Evolutionary conservation across 2,113 vertebrate species (phyloP).

Genomic region (Thamnophis sirtalis): DNA sequence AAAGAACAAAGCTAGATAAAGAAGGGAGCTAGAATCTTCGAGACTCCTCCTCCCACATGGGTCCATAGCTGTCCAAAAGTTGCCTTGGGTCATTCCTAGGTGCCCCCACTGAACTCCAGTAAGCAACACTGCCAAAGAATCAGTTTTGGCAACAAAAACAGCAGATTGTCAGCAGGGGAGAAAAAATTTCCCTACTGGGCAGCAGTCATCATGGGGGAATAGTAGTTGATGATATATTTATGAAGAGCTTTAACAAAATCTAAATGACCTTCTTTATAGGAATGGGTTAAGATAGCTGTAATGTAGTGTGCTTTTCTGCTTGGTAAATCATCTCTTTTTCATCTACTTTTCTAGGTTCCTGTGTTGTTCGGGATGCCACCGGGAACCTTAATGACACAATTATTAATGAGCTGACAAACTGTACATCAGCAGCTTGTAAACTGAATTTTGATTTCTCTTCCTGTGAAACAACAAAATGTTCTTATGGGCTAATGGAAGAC

Average conservation of each 20-base stretch:
- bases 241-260: not conserved
- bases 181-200: not conserved
- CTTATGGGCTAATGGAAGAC: slow-evolving; percentile 82
- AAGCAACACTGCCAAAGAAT: not conserved
- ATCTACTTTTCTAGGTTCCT: slow-evolving; percentile 75
- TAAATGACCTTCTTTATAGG: not conserved
- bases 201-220: not conserved
- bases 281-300: not conserved
- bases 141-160: not conserved
- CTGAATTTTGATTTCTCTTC: slow-evolving; percentile 86
- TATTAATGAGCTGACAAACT: slow-evolving; percentile 72
- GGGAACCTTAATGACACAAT: slow-evolving; percentile 78
- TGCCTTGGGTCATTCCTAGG: not conserved
- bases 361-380: slow-evolving; percentile 90
- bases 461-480: slow-evolving; percentile 73
- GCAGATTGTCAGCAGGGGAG: not conserved
- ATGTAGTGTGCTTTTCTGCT: not conserved
- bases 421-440: slow-evolving; percentile 83
- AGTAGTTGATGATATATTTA: not conserved
- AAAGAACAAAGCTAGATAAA: not conserved
- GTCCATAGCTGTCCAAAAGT: not conserved
- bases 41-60: not conserved
- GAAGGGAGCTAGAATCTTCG: not conserved
- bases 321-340: not conserved
- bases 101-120: not conserved